phyloP scores from a whole-genome alignment of 2,797 vertebrate genomes.

The Distichodus sexfasciatus region DNA sequence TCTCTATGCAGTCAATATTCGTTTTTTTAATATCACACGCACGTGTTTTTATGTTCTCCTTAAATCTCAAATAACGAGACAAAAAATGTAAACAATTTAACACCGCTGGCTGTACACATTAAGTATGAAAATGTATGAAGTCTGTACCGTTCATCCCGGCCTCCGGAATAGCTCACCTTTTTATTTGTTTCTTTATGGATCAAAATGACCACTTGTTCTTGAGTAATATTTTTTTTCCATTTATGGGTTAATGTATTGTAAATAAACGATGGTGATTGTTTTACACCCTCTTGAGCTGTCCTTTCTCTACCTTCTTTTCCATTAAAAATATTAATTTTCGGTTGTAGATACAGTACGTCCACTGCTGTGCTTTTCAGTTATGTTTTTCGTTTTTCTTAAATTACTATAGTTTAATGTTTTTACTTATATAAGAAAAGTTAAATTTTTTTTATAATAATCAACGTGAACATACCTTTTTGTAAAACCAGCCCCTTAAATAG shows the following conservation, averaged over 20 bases:
- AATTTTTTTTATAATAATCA: no score
- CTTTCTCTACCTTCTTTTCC: constrained; percentile 18
- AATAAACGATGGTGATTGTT: constrained; percentile 78
- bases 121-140: constrained; percentile 70
- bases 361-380: no score
- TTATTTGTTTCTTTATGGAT: constrained; percentile 77
- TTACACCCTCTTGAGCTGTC: constrained; percentile 51
- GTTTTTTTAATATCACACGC: constrained; percentile 56
- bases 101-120: constrained; percentile 66
- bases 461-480: no score
- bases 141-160: constrained; percentile 71
- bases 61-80: constrained; percentile 43
- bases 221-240: constrained; percentile 68
- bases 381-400: no score
- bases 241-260: constrained; percentile 81
- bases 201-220: constrained; percentile 76
- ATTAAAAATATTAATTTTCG: no score
- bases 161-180: constrained; percentile 70
- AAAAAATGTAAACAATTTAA: constrained; percentile 43
- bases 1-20: constrained; percentile 68
- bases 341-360: no score
- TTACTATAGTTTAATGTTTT: no score
- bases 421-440: no score
- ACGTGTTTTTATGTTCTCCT: constrained; percentile 47
- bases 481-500: no score